Percentiles rank a stretch among this genome's conserved stretches.
Conservation (phyloP, 2,797 vertebrate species). For the Siniperca obscura region DNA sequence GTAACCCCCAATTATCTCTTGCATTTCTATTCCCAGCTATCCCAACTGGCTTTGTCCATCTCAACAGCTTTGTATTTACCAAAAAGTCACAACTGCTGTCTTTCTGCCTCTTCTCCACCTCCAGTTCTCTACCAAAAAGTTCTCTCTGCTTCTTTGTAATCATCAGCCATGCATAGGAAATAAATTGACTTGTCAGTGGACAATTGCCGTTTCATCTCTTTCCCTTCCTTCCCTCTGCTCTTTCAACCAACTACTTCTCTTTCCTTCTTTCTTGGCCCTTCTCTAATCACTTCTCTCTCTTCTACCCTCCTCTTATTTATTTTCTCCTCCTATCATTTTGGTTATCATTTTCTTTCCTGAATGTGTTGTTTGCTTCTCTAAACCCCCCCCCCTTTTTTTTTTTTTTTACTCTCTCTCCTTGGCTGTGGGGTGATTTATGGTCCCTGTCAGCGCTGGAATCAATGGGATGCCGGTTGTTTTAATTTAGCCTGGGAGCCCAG, state of each 20-base stretch:
- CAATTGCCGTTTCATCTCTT: constrained; percentile 49
- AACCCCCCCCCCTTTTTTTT: constrained; percentile 5
- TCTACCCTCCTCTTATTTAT: constrained; percentile 48
- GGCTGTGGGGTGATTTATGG: constrained; percentile 85
- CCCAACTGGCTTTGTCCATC: constrained; percentile 38
- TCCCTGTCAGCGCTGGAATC: constrained; percentile 85
- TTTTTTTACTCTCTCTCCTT: constrained; percentile 65
- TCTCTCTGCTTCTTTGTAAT: constrained; percentile 50
- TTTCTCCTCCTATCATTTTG: constrained; percentile 69
- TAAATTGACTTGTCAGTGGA: constrained; percentile 71
- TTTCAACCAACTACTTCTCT: constrained; percentile 17
- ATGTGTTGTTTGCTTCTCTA: constrained; percentile 71
- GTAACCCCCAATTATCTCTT: constrained; percentile 18
- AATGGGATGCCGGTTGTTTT: constrained; percentile 88
- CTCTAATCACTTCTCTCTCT: constrained; percentile 47
- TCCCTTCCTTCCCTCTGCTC: constrained; percentile 10
- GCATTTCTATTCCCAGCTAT: constrained; percentile 22
- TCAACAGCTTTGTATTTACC: constrained; percentile 48
- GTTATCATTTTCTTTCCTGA: constrained; percentile 69
- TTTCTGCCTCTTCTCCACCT: constrained; percentile 27
- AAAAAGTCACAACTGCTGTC: constrained; percentile 26
- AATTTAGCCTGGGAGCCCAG: constrained; percentile 87
- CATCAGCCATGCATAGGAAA: constrained; percentile 54
- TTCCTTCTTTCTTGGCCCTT: constrained; percentile 21
- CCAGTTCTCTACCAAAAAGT: constrained; percentile 48